These are phyloP conservation scores for Sylvilagus floridanus DNA, from an alignment of 2,797 vertebrate genomes.

Conservation along the genomic window DNA sequence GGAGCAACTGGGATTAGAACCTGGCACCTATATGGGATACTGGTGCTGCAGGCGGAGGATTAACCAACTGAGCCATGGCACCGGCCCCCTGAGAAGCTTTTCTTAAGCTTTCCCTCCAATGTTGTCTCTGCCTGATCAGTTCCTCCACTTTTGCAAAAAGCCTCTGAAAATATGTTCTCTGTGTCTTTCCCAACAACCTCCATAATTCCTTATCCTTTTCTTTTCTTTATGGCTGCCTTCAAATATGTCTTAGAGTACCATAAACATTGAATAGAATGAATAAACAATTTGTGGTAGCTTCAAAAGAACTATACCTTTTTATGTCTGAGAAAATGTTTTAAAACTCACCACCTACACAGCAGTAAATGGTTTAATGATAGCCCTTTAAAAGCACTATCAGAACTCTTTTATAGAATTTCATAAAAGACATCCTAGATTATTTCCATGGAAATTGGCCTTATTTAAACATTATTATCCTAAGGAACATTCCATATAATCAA, in stretches of 20 bases:
- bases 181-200: neutral
- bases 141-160: neutral
- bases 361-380: conserved; percentile 72
- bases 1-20: no score
- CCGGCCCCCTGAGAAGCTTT: neutral
- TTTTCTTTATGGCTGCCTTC: conserved; percentile 53
- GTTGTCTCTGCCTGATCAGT: neutral
- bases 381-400: conserved; percentile 37
- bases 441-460: conserved; percentile 43
- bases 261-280: conserved; percentile 55
- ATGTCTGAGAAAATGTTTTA: conserved; percentile 68
- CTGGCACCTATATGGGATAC: no score
- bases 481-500: conserved; percentile 54
- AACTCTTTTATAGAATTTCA: conserved; percentile 71
- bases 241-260: neutral
- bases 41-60: no score
- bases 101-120: neutral
- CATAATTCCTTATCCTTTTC: neutral
- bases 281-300: conserved; percentile 40
- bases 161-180: neutral
- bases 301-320: conserved; percentile 64
- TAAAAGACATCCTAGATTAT: conserved; percentile 30
- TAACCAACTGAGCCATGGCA: no score
- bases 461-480: conserved; percentile 57
- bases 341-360: conserved; percentile 64